phyloP scores from a whole-genome alignment of 2,113 vertebrate genomes.

The Alligator mississippiensis region DNA sequence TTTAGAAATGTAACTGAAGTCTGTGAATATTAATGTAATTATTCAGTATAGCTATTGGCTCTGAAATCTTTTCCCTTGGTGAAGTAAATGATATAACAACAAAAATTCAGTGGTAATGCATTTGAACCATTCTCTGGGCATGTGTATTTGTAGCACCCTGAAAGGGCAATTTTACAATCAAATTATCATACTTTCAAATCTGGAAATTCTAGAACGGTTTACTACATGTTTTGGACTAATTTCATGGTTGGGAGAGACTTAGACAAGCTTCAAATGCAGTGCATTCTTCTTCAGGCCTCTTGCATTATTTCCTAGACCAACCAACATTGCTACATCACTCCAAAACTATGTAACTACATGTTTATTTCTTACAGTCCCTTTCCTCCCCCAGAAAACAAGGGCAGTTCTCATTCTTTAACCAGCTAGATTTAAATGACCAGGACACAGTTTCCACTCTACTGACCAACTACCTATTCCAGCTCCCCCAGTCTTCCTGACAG shows the following conservation, averaged over 20 bases:
- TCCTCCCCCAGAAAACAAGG: not conserved
- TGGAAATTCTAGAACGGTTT: not conserved
- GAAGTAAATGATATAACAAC: not conserved
- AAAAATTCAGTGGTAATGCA: no score
- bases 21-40: no score
- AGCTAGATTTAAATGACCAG: no score
- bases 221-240: not conserved
- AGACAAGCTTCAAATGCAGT: not conserved
- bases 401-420: no score
- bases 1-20: not conserved
- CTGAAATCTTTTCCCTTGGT: not conserved
- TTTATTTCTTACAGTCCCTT: not conserved
- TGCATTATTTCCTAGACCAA: not conserved
- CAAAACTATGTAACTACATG: no score
- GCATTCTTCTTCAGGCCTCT: not conserved
- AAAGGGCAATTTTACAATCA: not conserved
- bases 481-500: accelerated
- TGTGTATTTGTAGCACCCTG: not conserved
- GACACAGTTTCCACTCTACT: not conserved
- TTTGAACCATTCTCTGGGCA: not conserved
- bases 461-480: not conserved
- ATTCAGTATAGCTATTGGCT: no score
- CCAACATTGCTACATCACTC: no score
- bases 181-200: not conserved
- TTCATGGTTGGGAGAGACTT: not conserved